phyloP scores from a whole-genome alignment of 2,888 invertebrate species.

The Synanthedon formicaeformis region DNA sequence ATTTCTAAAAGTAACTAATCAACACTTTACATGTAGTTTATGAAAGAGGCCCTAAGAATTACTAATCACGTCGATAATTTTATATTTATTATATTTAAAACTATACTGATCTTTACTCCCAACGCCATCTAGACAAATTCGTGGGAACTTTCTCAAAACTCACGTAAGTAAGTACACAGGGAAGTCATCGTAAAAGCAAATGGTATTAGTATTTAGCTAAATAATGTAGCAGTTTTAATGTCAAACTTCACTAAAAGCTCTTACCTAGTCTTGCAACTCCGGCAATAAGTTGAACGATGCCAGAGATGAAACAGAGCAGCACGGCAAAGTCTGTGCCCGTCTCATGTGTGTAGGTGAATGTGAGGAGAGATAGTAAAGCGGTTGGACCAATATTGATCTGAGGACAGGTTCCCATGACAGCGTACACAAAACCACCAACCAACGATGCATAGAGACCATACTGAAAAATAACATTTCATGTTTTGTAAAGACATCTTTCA shows the following conservation, averaged over 20 bases:
- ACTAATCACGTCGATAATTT: too few species aligned
- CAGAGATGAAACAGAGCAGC: constrained; percentile 75
- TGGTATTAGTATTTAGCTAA: too few species aligned
- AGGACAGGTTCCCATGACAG: constrained; percentile 78
- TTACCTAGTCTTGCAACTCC: constrained; percentile 76
- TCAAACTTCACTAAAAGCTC: constrained; percentile 6
- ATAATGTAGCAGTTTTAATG: not conserved
- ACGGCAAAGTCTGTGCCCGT: constrained; percentile 73
- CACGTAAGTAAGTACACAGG: too few species aligned
- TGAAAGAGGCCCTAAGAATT: too few species aligned
- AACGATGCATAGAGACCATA: constrained; percentile 88
- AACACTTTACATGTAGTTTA: too few species aligned
- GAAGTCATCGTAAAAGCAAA: not conserved
- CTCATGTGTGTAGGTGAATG: constrained; percentile 73
- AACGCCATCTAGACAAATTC: too few species aligned
- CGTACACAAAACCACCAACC: constrained; percentile 82
- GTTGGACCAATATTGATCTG: constrained; percentile 78
- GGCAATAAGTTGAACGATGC: constrained; percentile 73
- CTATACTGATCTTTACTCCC: too few species aligned
- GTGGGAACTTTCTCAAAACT: too few species aligned
- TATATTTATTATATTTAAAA: too few species aligned
- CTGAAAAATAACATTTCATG: constrained; percentile 42
- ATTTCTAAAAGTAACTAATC: too few species aligned
- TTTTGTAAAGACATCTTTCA: too few species aligned
- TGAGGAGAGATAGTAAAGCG: constrained; percentile 81